A percentile compares a stretch with the other conserved stretches of the same genome.
These are phyloP conservation scores for Beroe forskalii DNA, from an alignment of 37 sponge, comb jelly and placozoan species.

Conservation along the genomic window DNA sequence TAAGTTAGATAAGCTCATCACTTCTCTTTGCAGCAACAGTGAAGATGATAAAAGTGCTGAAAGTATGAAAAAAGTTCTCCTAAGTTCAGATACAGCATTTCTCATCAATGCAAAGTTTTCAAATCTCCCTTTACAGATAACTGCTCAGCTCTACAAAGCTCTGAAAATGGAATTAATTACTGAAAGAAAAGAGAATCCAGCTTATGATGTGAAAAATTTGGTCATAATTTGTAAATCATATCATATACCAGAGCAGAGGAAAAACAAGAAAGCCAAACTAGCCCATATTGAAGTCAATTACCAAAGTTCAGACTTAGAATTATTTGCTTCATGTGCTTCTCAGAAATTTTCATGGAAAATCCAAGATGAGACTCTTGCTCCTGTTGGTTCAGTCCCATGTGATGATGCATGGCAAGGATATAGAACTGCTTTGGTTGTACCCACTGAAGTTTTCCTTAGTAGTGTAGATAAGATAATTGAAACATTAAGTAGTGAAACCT, in stretches of 20 bases:
- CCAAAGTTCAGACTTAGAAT: conserved; percentile 1
- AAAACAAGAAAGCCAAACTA: background rate
- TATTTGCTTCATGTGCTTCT: background rate
- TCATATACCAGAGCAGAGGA: conserved; percentile 8
- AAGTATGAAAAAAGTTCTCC: background rate
- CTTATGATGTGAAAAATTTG: conserved; percentile 32
- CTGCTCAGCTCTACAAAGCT: conserved; percentile 57
- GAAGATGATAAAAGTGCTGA: background rate
- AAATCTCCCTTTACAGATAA: conserved; percentile 48
- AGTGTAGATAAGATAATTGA: conserved; percentile 59
- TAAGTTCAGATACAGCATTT: conserved; percentile 8
- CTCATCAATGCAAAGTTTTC: conserved; percentile 55
- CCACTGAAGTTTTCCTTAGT: conserved; percentile 24
- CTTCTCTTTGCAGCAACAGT: conserved; percentile 1
- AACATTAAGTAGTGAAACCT: conserved; percentile 23
- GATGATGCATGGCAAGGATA: conserved; percentile 53
- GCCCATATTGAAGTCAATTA: background rate
- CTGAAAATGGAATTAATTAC: conserved; percentile 60
- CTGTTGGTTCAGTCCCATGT: background rate
- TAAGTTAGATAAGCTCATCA: background rate
- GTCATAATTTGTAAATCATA: conserved; percentile 28
- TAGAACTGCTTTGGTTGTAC: conserved; percentile 1
- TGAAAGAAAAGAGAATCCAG: conserved; percentile 29
- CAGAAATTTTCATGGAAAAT: conserved; percentile 41
- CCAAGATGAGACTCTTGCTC: conserved; percentile 37